Percentiles rank a stretch among this genome's conserved stretches.
Conservation (phyloP, 1,140 invertebrate species). For the Danaus plexippus region DNA sequence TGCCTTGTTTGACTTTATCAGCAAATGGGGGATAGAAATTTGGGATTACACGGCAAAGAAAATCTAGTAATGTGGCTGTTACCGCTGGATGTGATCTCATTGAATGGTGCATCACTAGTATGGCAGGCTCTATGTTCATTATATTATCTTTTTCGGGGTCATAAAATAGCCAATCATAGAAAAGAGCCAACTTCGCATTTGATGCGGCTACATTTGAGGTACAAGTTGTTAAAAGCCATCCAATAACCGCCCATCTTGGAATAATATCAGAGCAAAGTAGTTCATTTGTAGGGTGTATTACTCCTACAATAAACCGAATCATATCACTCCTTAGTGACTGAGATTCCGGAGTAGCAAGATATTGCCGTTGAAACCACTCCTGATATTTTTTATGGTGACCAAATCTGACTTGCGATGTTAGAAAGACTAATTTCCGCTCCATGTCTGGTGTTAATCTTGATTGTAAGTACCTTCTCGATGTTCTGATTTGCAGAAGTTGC, state of each 20-base stretch:
- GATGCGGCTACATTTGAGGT: conserved; percentile 94
- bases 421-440: conserved; percentile 95
- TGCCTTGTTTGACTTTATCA: conserved; percentile 90
- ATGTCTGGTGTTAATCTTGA: conserved; percentile 96
- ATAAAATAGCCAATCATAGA: conserved; percentile 98
- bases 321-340: conserved; percentile 95
- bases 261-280: conserved; percentile 98
- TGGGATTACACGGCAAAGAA: conserved; percentile 95
- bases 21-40: conserved; percentile 91
- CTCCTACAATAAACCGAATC: conserved; percentile 97
- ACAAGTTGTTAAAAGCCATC: conserved; percentile 97
- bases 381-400: conserved; percentile 98
- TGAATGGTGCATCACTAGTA: conserved; percentile 98
- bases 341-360: conserved; percentile 96
- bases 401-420: conserved; percentile 94
- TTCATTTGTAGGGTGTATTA: conserved; percentile 98
- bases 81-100: conserved; percentile 96
- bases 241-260: conserved; percentile 98
- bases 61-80: conserved; percentile 94
- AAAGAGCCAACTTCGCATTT: conserved; percentile 95
- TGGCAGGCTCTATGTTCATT: conserved; percentile 99
- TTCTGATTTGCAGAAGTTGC: conserved; percentile 90
- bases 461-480: conserved; percentile 92
- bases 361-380: conserved; percentile 98
- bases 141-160: conserved; percentile 97